Conservation (phyloP, 2,113 vertebrate genomes). For the Isichthys henryi region DNA sequence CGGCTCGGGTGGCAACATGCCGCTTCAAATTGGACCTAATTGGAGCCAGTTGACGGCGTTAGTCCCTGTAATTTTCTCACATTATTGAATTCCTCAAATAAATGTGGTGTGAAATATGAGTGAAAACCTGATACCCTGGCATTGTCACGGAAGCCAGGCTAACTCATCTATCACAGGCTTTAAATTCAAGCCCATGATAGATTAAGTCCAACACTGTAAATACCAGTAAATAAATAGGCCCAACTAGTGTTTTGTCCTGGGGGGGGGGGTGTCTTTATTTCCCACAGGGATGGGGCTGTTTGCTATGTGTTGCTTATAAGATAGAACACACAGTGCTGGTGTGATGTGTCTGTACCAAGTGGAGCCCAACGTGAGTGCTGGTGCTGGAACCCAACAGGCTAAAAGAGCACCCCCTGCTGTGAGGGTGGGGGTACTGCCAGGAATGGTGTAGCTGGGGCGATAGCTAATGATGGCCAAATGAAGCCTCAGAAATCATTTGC, state of each 20-base stretch:
- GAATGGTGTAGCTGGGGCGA: neutral
- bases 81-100: constrained; percentile 4
- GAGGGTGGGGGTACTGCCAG: neutral
- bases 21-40: neutral
- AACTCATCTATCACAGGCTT: neutral
- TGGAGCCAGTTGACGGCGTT: neutral
- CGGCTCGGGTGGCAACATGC: neutral
- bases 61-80: neutral
- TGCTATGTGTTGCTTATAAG: neutral
- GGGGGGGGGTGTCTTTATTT: neutral
- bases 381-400: neutral
- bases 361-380: neutral
- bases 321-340: neutral
- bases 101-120: neutral
- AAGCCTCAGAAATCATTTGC: too few species aligned
- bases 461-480: too few species aligned
- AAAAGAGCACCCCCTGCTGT: neutral
- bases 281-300: neutral
- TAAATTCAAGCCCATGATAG: neutral
- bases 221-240: neutral
- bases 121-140: neutral
- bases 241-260: neutral
- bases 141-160: neutral
- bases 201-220: neutral
- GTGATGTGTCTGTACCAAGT: neutral